Evolutionary conservation across 2,888 invertebrate genomes (phyloP).

Genomic region (Cheilosia grossa): DNA sequence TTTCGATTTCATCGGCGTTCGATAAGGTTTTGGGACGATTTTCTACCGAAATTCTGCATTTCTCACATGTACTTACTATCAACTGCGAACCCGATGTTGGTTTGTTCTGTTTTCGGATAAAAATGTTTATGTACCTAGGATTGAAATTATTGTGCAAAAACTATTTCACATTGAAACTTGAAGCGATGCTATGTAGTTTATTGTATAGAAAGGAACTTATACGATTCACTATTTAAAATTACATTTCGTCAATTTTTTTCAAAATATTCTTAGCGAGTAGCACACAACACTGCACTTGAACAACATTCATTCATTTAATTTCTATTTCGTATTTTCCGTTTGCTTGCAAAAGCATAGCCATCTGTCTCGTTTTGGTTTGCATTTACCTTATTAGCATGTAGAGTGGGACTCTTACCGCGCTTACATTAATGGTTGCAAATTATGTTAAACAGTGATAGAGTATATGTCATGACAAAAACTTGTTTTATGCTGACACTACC

Average conservation of each 20-base stretch:
- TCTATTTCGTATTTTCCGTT: not conserved
- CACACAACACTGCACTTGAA: not conserved
- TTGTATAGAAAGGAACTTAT: not conserved
- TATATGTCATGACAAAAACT: too few relatives aligned
- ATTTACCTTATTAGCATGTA: not conserved
- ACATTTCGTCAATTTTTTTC: not conserved
- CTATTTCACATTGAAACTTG: not conserved
- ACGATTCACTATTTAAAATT: not conserved
- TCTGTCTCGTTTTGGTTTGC: not conserved
- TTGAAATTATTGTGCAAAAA: not conserved
- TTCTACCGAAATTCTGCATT: not conserved
- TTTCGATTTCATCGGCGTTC: not conserved
- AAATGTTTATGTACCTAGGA: not conserved
- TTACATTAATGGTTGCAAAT: not conserved
- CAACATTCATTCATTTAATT: slow-evolving; percentile 1
- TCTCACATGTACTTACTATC: not conserved
- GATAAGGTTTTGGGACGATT: not conserved
- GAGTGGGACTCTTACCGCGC: not conserved
- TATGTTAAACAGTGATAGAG: too few relatives aligned
- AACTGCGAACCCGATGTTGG: not conserved
- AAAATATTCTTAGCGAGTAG: not conserved
- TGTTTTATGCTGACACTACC: too few relatives aligned
- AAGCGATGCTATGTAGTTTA: not conserved
- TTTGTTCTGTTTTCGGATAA: not conserved
- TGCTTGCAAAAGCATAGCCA: not conserved